Evolutionary conservation across 2,888 invertebrate species (phyloP).

Genomic region (Latrodectus hesperus): DNA sequence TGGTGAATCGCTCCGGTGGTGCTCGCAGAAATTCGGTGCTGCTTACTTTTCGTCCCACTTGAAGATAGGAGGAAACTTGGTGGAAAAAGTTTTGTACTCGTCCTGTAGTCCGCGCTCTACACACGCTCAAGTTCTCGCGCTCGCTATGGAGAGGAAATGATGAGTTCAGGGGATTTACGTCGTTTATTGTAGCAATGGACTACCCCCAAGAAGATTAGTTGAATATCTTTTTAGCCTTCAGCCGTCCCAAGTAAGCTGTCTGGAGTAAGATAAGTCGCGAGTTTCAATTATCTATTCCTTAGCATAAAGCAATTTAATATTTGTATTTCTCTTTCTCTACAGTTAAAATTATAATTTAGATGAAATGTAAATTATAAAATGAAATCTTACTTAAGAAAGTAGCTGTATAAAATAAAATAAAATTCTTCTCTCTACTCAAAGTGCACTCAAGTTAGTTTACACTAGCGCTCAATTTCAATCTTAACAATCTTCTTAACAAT

Average conservation of each 20-base stretch:
- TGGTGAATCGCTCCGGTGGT: constrained; percentile 32
- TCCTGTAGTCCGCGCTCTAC: constrained; percentile 12
- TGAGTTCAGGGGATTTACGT: background rate
- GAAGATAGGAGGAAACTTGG: constrained; percentile 18
- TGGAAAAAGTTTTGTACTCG: constrained; percentile 45
- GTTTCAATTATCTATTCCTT: constrained; percentile 48
- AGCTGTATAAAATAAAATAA: background rate
- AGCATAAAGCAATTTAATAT: constrained; percentile 33
- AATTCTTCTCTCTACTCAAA: background rate
- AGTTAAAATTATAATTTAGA: background rate
- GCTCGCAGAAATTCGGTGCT: constrained; percentile 29
- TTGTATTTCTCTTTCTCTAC: background rate
- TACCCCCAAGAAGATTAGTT: constrained; percentile 26
- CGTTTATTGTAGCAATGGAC: background rate
- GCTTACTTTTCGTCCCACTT: background rate
- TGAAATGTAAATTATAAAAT: too few relatives aligned
- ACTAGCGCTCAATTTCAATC: constrained; percentile 1
- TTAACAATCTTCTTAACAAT: too few relatives aligned
- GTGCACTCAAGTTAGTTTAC: background rate
- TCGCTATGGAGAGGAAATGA: constrained; percentile 48
- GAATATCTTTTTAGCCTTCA: constrained; percentile 29
- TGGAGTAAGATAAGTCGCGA: constrained; percentile 29
- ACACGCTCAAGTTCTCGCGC: constrained; percentile 40
- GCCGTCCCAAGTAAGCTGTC: constrained; percentile 49
- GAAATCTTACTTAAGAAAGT: too few relatives aligned